Evolutionary conservation across 2,113 vertebrate species (phyloP), one percentile per base, ranked within the genome.

Genomic region (Odocoileus virginianus): DNA sequence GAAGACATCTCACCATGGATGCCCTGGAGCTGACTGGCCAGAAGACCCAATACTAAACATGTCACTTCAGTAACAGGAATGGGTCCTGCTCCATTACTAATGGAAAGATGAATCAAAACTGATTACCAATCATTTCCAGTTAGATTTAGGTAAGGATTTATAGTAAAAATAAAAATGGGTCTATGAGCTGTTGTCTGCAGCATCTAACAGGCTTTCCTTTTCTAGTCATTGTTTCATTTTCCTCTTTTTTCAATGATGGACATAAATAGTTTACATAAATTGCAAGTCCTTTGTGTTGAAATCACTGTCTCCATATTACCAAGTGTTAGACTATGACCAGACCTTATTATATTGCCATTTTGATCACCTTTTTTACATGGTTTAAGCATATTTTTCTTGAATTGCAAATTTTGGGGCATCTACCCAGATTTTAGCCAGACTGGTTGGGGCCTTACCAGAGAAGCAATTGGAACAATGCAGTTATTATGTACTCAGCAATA

Each of bases 371-470:
- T 8, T 94, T 87, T 45, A 36, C 52, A 47, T 17, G 5, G 4
- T 43, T 90, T 87, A 52, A 91, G 57, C 74, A 45, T 95, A 57
- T 95, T 95, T 96, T 83, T 47, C 57, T 58, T 57, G 36, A 94
- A 64, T 55, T 23, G 60, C 81, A 86, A 43, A 36, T 83, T 91
- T 96, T 45, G 2, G 33, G 71, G 36, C 84, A 55, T 82, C 85
- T 67, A 89, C 30, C 27, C 36, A 91, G 60, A 60, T 90, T 89
- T 95, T 40, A 71, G 55, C 55, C 60, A 96, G 60, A 95, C 30
- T 87, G 55, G 6, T 19, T 86, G 43, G 27, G 89, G 30, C 2
- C 27, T 83, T 71, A 52, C 21, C 27, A 96, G 55, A 89, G 36
- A 19, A 27, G 4, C 40, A 71, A 7, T 6, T 50, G 76, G 54